Conservation (phyloP, 2,888 invertebrate species). For the Pelosia muscerda region DNA sequence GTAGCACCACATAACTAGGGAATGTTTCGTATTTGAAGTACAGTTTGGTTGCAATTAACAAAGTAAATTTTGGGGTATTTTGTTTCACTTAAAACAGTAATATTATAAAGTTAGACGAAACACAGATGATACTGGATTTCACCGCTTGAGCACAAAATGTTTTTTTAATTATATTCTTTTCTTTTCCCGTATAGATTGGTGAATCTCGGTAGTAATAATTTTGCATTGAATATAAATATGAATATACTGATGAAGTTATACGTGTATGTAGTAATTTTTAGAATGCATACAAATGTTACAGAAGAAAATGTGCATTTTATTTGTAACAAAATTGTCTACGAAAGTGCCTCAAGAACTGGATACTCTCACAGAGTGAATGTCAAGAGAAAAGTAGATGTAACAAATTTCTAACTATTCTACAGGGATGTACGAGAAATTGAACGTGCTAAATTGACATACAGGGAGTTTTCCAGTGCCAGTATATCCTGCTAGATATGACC, state of each 20-base stretch:
- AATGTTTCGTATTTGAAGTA: not conserved
- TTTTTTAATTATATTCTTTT: too few relatives aligned
- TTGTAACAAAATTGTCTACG: not conserved
- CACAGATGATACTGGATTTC: too few relatives aligned
- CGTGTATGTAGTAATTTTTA: too few relatives aligned
- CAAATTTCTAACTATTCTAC: not conserved
- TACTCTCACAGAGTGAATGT: not conserved
- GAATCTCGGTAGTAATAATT: too few relatives aligned
- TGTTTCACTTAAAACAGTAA: not conserved
- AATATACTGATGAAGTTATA: too few relatives aligned
- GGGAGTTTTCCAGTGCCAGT: not conserved
- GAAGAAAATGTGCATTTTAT: conserved; percentile 4
- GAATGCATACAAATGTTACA: too few relatives aligned
- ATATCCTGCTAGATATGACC: too few relatives aligned
- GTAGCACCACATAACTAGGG: not conserved
- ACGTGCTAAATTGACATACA: not conserved
- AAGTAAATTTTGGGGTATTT: not conserved
- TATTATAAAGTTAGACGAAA: too few relatives aligned
- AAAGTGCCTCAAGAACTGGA: not conserved
- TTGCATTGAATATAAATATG: too few relatives aligned
- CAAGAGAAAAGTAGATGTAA: not conserved
- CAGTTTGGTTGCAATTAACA: not conserved
- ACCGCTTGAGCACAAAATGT: too few relatives aligned
- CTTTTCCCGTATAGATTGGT: too few relatives aligned
- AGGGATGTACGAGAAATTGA: not conserved